Evolutionary conservation across 92 coral and sea anemone species (phyloP).

Genomic region (Palythoa grandiflora): DNA sequence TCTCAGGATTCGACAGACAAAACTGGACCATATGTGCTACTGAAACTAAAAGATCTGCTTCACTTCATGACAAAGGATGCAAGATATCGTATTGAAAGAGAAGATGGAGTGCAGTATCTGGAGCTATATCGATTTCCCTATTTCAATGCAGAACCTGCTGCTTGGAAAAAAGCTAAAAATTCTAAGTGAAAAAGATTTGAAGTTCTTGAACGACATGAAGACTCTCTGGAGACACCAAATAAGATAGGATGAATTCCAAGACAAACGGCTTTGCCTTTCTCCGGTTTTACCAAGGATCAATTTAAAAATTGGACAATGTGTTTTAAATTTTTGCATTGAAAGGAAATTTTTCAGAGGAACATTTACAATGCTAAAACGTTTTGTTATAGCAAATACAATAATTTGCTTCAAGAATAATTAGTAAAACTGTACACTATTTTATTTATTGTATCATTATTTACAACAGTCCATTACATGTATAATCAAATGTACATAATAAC

Average conservation of each 20-base stretch:
- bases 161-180: not conserved
- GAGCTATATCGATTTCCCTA: conserved; percentile 9
- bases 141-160: conserved; percentile 27
- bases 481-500: too few species aligned
- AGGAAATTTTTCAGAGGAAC: conserved; percentile 50
- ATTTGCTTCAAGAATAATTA: conserved; percentile 48
- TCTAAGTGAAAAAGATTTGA: not conserved
- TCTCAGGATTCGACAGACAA: not conserved
- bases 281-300: conserved; percentile 34
- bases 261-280: not conserved
- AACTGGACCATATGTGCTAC: conserved; percentile 39
- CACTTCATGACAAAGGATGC: not conserved
- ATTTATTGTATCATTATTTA: too few species aligned
- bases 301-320: conserved; percentile 25
- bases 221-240: not conserved
- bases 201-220: not conserved
- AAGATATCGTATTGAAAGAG: not conserved
- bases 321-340: not conserved
- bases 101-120: not conserved
- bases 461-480: too few species aligned
- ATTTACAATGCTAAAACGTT: conserved; percentile 58
- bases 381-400: conserved; percentile 64
- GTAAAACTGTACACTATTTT: too few species aligned
- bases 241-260: not conserved
- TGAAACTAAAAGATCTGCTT: not conserved